Base-by-base conservation (phyloP, 1,140 invertebrate genomes). In the Conus betulinus region DNA sequence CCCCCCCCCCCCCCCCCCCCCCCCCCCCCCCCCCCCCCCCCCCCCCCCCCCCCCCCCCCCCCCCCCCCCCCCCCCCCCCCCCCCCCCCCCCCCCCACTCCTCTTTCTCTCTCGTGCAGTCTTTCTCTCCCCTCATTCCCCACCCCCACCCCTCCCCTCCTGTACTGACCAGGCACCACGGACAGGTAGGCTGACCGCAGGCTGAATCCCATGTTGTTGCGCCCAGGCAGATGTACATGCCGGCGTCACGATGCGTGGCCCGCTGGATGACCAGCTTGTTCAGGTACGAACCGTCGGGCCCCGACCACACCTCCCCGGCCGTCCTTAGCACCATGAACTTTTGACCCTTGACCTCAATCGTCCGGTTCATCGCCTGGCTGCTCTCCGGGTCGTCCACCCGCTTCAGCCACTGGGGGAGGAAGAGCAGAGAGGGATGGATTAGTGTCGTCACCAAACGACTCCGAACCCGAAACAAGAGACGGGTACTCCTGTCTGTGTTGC, bases 191-290 rank as follows among this genome's bases (percentile, higher is more conserved):
- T 67, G 91, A 93, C 71, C 93, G 87, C 51, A 91, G 92, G 60
- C 88, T 94, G 88, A 93, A 95, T 6, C 94, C 95, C 90, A 91
- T 92, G 39, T 90, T 93, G 89, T 94, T 95, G 27, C 93, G 0
- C 92, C 94, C 23, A 95, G 91, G 91, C 95, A 95, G 39, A 95
- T 93, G 88, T 95, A 95, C 92, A 95, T 93, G 13, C 94, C 95
- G 4, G 92, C 90, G 86, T 95, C 92, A 0, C 88, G 85, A 57
- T 90, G 88, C 52, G 89, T 90, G 57, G 92, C 94, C 76, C 91
- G 89, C 23, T 92, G 89, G n/a, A 95, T 94, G 52, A 93, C 91
- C 39, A 95, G 91, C 88, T 95, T 95, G 89, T 94, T 95, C 20
- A 95, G 89, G 87, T 93, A 95, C 51, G 93, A 91, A 1, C 92